Evolutionary conservation across 2,797 vertebrate genomes (phyloP).

Genomic region (Chrosomus eos): DNA sequence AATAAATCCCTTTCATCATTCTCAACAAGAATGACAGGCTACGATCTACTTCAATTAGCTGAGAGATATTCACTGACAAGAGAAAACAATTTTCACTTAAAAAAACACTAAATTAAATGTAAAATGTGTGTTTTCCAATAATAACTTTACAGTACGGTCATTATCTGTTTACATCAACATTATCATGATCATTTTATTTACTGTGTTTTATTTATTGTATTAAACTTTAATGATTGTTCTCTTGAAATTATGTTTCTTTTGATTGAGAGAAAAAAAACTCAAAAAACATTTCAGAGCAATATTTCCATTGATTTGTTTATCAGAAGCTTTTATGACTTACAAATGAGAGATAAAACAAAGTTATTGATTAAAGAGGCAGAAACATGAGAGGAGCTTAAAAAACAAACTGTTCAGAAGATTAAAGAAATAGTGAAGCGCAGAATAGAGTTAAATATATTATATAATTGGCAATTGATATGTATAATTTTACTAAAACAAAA

Average conservation of each 20-base stretch:
- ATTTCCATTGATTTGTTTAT: background rate
- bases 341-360: background rate
- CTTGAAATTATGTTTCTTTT: too few species aligned
- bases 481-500: too few species aligned
- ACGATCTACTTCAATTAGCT: background rate
- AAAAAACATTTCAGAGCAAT: background rate
- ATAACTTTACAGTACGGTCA: too few species aligned
- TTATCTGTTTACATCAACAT: too few species aligned
- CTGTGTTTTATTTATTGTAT: background rate
- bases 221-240: background rate
- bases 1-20: background rate
- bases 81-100: too few species aligned
- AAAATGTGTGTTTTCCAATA: too few species aligned
- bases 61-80: background rate
- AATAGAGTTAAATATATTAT: background rate
- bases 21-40: background rate
- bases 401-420: too few species aligned
- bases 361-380: too few species aligned
- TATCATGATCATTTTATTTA: background rate
- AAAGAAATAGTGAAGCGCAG: too few species aligned
- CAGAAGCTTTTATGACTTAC: background rate
- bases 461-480: background rate
- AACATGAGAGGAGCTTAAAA: too few species aligned
- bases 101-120: background rate
- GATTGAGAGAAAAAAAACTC: too few species aligned